Conservation (phyloP, 1,140 invertebrate genomes). For the Leptonema lineaticorne region DNA sequence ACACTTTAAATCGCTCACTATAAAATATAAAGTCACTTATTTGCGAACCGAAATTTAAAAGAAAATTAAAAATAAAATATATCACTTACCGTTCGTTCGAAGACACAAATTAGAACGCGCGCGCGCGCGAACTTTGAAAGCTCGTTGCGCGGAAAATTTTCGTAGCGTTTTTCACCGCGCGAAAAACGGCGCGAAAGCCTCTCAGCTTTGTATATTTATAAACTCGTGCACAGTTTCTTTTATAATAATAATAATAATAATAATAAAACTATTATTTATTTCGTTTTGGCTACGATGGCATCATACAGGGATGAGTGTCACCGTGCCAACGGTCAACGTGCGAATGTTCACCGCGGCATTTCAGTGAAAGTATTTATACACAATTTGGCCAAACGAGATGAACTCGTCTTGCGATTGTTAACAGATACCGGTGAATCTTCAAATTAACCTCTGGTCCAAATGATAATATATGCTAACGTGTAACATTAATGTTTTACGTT, state of each 20-base stretch:
- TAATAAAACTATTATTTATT: too few relatives aligned
- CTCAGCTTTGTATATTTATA: too few relatives aligned
- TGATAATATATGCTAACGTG: not conserved
- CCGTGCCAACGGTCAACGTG: conserved; percentile 7
- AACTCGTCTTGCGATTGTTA: conserved; percentile 18
- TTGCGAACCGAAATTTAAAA: not conserved
- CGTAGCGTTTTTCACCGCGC: not conserved
- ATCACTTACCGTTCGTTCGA: not conserved
- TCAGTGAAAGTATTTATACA: conserved; percentile 30
- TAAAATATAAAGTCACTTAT: too few relatives aligned
- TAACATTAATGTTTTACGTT: not conserved
- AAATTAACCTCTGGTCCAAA: too few relatives aligned
- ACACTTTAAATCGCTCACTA: too few relatives aligned
- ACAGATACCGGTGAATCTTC: too few relatives aligned
- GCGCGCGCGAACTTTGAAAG: not conserved
- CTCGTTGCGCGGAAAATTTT: not conserved
- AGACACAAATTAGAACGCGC: not conserved
- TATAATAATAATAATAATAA: too few relatives aligned
- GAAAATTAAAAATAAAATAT: not conserved
- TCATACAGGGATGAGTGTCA: conserved; percentile 2
- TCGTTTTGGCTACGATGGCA: not conserved
- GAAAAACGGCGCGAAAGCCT: not conserved
- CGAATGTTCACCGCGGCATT: conserved; percentile 17
- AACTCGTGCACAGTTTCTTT: too few relatives aligned
- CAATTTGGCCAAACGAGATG: not conserved